A percentile compares a stretch with the other conserved stretches of the same genome.
These are phyloP conservation scores for Alauda arvensis DNA, from an alignment of 2,797 vertebrate genomes.

Conservation along the genomic window DNA sequence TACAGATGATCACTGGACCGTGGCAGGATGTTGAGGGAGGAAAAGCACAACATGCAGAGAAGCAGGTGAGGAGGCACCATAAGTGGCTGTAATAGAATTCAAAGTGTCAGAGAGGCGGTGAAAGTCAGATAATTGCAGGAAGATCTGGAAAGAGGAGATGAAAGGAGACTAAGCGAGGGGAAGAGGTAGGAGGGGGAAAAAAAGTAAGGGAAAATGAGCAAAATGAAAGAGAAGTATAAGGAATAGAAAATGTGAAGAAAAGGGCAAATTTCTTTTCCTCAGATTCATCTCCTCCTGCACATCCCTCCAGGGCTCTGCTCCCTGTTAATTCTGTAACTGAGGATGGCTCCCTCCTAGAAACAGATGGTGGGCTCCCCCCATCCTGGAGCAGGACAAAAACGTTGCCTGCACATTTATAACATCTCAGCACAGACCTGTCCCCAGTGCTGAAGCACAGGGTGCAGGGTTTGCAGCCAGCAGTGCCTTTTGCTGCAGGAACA, in stretches of 20 bases:
- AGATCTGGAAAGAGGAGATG: neutral
- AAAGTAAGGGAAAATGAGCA: neutral
- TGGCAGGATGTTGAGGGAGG: neutral
- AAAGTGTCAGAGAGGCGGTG: neutral
- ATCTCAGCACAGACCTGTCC: neutral
- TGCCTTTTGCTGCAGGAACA: neutral
- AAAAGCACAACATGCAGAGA: neutral
- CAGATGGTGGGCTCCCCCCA: neutral
- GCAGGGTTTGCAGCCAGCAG: neutral
- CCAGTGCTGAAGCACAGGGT: neutral
- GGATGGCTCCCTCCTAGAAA: neutral
- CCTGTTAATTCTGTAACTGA: neutral
- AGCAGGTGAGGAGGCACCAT: neutral
- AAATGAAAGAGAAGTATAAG: neutral
- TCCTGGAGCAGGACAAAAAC: neutral
- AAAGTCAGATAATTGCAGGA: neutral
- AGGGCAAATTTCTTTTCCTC: neutral
- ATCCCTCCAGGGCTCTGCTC: neutral
- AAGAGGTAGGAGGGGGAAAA: neutral
- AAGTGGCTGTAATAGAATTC: neutral
- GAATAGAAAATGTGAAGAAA: neutral
- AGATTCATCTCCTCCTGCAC: neutral
- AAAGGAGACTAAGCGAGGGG: neutral
- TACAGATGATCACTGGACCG: neutral
- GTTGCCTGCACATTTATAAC: neutral